A percentile compares a stretch with the other conserved stretches of the same genome.
phyloP scores from a whole-genome alignment of 1,140 invertebrate genomes.

The Spodoptera frugiperda region DNA sequence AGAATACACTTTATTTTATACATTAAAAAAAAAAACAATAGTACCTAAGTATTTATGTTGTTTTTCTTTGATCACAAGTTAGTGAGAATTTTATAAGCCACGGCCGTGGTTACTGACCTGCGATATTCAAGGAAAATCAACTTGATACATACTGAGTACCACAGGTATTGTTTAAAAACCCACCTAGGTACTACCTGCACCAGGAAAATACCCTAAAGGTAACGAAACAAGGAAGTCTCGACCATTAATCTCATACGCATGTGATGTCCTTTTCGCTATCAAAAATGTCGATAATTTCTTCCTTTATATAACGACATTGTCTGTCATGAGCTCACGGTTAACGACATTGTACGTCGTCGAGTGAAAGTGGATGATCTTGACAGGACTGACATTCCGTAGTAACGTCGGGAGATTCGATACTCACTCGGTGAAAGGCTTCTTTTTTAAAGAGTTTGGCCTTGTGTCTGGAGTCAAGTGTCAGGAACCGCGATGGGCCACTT shows the following conservation, averaged over 20 bases:
- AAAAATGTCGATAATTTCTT: conserved; percentile 32
- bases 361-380: conserved; percentile 43
- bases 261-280: conserved; percentile 18
- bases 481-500: not conserved
- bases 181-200: not conserved
- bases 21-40: too few species aligned
- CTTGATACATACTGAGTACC: too few species aligned
- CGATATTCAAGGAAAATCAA: too few species aligned
- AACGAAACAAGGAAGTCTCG: not conserved
- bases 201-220: not conserved
- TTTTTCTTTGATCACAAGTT: too few species aligned
- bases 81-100: too few species aligned
- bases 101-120: too few species aligned
- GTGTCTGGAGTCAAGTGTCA: not conserved
- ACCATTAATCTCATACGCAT: not conserved
- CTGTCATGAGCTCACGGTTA: conserved; percentile 9
- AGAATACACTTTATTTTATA: too few species aligned
- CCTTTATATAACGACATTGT: not conserved
- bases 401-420: conserved; percentile 3
- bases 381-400: conserved; percentile 10
- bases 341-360: not conserved
- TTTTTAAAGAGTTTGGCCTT: not conserved
- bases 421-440: not conserved
- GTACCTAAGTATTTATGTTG: too few species aligned
- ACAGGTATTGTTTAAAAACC: too few species aligned